phyloP scores from a whole-genome alignment of 2,113 vertebrate genomes.

The human region DNA sequence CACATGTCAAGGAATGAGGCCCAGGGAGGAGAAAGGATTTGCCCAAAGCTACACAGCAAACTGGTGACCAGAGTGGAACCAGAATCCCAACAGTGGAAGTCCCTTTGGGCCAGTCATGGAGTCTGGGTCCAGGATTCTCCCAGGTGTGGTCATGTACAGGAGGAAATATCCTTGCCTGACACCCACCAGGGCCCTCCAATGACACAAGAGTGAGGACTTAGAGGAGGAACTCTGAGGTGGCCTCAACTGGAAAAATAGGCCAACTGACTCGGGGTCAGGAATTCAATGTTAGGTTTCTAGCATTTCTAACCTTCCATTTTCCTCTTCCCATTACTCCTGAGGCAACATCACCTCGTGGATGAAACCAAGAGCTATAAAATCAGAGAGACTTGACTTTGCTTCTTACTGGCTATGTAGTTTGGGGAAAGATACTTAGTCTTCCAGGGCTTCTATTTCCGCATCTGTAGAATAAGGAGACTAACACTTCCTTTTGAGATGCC shows the following conservation, averaged over 20 bases:
- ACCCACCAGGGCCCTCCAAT: accelerated
- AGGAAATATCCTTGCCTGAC: background rate
- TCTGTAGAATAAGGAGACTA: background rate
- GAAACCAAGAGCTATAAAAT: background rate
- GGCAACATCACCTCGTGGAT: too few relatives aligned
- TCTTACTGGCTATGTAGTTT: background rate
- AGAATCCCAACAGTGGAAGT: background rate
- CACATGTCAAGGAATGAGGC: background rate
- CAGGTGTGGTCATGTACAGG: accelerated
- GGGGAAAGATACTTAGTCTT: background rate
- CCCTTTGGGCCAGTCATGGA: background rate
- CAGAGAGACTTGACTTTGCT: background rate
- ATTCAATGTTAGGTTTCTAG: background rate
- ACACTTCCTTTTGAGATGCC: background rate
- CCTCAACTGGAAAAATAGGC: background rate
- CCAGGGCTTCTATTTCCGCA: background rate
- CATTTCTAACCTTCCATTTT: background rate
- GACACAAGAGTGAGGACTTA: background rate
- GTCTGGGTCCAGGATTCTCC: background rate
- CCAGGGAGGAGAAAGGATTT: background rate
- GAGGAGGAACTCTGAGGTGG: background rate
- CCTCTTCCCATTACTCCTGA: background rate
- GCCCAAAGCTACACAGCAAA: constrained; percentile 6
- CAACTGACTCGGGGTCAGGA: background rate
- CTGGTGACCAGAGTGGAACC: too few relatives aligned